These are phyloP conservation scores for Rhynchopsitta pachyrhyncha DNA, from an alignment of 2,113 vertebrate species.

Conservation along the genomic window DNA sequence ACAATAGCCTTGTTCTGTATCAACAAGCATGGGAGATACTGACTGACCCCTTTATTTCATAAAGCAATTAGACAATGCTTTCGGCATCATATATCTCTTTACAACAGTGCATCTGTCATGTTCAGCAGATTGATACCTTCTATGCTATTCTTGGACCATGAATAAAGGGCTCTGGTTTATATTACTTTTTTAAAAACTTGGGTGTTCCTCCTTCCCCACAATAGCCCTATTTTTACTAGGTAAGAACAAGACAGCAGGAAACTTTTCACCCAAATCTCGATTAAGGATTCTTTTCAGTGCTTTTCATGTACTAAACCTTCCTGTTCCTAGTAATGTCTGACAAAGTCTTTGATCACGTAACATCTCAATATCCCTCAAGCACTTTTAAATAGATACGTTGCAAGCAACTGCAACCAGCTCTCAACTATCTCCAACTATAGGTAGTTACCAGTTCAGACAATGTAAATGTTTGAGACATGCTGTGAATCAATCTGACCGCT, in stretches of 20 bases:
- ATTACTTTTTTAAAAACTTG: background rate
- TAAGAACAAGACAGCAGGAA: background rate
- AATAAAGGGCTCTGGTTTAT: background rate
- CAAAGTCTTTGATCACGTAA: background rate
- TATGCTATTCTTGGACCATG: background rate
- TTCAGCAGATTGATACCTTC: background rate
- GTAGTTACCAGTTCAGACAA: background rate
- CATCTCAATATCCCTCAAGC: background rate
- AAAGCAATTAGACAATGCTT: background rate
- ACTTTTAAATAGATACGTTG: background rate
- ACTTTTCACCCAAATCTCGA: background rate
- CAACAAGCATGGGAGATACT: background rate
- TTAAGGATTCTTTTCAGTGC: background rate
- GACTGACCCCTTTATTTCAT: background rate
- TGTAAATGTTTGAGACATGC: background rate
- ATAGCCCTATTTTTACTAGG: background rate
- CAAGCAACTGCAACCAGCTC: background rate
- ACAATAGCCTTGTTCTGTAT: background rate
- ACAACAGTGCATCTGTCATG: background rate
- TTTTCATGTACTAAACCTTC: background rate
- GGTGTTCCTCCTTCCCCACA: background rate
- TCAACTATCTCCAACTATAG: no score
- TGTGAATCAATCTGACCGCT: background rate
- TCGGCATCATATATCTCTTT: background rate
- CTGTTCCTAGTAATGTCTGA: background rate